A percentile compares a stretch with the other conserved stretches of the same genome.
phyloP scores from a whole-genome alignment of 2,888 invertebrate genomes.

The Agrypnus murinus region DNA sequence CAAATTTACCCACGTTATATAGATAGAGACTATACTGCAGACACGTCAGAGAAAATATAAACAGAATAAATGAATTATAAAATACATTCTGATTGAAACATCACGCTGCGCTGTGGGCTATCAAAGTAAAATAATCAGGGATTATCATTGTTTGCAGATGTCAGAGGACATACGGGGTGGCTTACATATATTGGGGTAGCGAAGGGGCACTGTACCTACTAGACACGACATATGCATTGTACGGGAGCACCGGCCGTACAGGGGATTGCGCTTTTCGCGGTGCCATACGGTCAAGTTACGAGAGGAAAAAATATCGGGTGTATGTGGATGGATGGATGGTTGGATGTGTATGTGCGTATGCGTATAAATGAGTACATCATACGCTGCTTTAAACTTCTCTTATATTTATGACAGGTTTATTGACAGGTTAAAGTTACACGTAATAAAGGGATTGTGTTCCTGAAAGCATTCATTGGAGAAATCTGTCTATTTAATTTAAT shows the following conservation, averaged over 20 bases:
- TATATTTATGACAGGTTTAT: slow-evolving; percentile 51
- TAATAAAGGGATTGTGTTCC: slow-evolving; percentile 3
- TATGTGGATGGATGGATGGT: neutral
- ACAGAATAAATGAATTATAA: slow-evolving; percentile 64
- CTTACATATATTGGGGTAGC: slow-evolving; percentile 41
- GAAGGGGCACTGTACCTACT: slow-evolving; percentile 51
- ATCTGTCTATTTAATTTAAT: too few relatives aligned
- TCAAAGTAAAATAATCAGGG: slow-evolving; percentile 70
- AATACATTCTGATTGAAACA: slow-evolving; percentile 66
- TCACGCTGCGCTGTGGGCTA: slow-evolving; percentile 67
- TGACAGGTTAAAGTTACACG: slow-evolving; percentile 48
- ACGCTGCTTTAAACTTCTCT: slow-evolving; percentile 31
- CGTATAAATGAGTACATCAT: too few relatives aligned
- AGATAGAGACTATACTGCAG: slow-evolving; percentile 29
- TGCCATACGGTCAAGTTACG: slow-evolving; percentile 69
- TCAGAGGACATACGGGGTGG: slow-evolving; percentile 61
- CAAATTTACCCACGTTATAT: slow-evolving; percentile 14
- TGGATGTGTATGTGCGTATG: too few relatives aligned
- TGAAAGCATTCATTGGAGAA: too few relatives aligned
- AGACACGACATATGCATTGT: slow-evolving; percentile 55
- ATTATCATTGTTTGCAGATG: slow-evolving; percentile 72
- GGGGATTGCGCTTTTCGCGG: slow-evolving; percentile 67
- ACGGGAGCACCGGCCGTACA: slow-evolving; percentile 45
- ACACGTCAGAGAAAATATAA: slow-evolving; percentile 49
- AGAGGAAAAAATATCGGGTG: slow-evolving; percentile 42